phyloP scores from a whole-genome alignment of 2,797 vertebrate genomes.

The Calcarius lapponicus region DNA sequence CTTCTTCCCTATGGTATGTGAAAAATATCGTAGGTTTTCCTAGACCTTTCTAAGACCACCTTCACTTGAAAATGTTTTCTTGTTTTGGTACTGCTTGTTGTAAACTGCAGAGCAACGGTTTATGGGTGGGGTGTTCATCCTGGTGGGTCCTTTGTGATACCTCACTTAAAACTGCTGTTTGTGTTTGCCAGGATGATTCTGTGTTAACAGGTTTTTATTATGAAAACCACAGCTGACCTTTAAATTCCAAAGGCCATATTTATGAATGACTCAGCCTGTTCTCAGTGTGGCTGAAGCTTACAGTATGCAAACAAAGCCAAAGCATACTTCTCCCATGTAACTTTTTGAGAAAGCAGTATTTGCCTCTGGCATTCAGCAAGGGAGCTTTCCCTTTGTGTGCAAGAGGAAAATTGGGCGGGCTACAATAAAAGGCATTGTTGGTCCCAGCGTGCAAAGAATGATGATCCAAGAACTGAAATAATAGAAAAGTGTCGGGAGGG shows the following conservation, averaged over 20 bases:
- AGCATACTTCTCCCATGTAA: conserved; percentile 47
- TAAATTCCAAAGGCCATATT: conserved; percentile 43
- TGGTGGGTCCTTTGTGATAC: neutral
- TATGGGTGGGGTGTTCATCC: neutral
- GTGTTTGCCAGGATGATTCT: conserved; percentile 4
- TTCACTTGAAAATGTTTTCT: neutral
- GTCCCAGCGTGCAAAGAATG: conserved; percentile 70
- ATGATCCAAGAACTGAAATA: conserved; percentile 71
- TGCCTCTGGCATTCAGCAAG: conserved; percentile 42
- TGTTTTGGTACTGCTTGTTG: neutral
- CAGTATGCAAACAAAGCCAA: conserved; percentile 5
- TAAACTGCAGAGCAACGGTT: neutral
- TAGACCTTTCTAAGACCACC: neutral
- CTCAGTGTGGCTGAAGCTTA: conserved; percentile 25
- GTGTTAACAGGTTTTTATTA: conserved; percentile 22
- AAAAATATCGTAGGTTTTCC: neutral
- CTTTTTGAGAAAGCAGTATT: conserved; percentile 63
- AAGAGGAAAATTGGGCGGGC: conserved; percentile 52
- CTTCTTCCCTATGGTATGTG: neutral
- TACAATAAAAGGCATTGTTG: conserved; percentile 67
- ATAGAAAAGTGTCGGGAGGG: conserved; percentile 57
- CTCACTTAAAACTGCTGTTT: neutral
- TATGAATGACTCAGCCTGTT: conserved; percentile 44
- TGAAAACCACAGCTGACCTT: conserved; percentile 46
- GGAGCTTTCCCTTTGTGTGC: conserved; percentile 59